Evolutionary conservation across 2,113 vertebrate species (phyloP).

Genomic region (Barbus barbus): DNA sequence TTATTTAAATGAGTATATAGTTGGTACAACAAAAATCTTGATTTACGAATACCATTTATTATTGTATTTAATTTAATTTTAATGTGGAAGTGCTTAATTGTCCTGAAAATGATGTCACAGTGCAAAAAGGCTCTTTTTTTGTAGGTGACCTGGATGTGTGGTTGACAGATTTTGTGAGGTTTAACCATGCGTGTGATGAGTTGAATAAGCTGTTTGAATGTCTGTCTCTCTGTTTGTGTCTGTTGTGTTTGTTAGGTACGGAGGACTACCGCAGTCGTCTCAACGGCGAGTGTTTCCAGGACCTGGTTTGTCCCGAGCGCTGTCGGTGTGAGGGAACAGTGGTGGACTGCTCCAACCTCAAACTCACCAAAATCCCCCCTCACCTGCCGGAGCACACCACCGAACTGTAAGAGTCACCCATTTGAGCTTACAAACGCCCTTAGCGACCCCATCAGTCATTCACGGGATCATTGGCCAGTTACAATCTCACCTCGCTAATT

Average conservation of each 20-base stretch:
- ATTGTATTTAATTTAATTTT: not conserved
- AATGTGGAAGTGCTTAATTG: not conserved
- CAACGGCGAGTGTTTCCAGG: slow-evolving; percentile 94
- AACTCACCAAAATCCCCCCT: slow-evolving; percentile 82
- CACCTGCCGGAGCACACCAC: slow-evolving; percentile 92
- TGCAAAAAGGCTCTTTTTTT: not conserved
- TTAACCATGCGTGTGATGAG: not conserved
- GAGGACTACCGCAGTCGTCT: slow-evolving; percentile 93
- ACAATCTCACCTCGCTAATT: slow-evolving; percentile 48
- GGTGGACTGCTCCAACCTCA: slow-evolving; percentile 95
- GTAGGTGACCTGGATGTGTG: not conserved
- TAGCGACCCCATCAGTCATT: slow-evolving; percentile 19
- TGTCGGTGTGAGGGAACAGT: slow-evolving; percentile 94
- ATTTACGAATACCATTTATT: not conserved
- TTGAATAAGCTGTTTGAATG: not conserved
- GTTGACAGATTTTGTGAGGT: not conserved
- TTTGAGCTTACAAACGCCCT: slow-evolving; percentile 22
- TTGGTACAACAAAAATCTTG: no score
- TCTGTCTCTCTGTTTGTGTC: slow-evolving; percentile 13
- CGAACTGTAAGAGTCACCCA: slow-evolving; percentile 83
- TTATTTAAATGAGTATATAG: not conserved
- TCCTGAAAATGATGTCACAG: not conserved
- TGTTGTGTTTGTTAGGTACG: slow-evolving; percentile 76
- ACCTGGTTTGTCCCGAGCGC: slow-evolving; percentile 91
- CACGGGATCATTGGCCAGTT: slow-evolving; percentile 53